These are phyloP conservation scores for Masnerella sp. DNA, from an alignment of 2,888 invertebrate species.

Conservation along the genomic window DNA sequence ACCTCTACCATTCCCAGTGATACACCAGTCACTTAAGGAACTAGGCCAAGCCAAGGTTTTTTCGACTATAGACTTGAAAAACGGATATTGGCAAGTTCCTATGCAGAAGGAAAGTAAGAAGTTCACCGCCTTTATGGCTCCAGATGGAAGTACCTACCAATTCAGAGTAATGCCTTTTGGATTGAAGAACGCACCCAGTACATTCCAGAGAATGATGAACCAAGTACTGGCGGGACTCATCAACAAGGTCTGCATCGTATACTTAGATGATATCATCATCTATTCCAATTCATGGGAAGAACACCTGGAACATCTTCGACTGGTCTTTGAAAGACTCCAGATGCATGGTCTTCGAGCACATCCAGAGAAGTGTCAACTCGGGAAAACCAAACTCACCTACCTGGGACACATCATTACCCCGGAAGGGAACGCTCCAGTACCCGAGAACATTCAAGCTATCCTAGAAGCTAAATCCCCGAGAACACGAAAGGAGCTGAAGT, in stretches of 20 bases:
- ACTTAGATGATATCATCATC: conserved; percentile 68
- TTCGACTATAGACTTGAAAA: conserved; percentile 65
- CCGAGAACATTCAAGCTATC: neutral
- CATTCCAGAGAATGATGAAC: conserved; percentile 67
- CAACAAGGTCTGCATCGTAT: conserved; percentile 65
- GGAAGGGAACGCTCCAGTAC: neutral
- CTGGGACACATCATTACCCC: neutral
- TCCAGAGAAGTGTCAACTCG: conserved; percentile 16
- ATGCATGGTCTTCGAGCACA: neutral
- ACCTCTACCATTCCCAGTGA: neutral
- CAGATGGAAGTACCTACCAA: conserved; percentile 63
- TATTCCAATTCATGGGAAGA: conserved; percentile 55
- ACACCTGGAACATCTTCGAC: conserved; percentile 57
- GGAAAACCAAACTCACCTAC: neutral
- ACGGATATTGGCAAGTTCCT: conserved; percentile 69
- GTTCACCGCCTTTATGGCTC: conserved; percentile 64
- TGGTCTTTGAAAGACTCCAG: conserved; percentile 58
- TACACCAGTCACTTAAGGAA: conserved; percentile 19
- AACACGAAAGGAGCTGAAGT: neutral
- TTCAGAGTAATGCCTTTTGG: conserved; percentile 68
- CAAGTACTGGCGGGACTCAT: conserved; percentile 61
- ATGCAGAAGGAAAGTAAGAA: conserved; percentile 56
- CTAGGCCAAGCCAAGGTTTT: conserved; percentile 63
- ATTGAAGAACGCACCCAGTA: conserved; percentile 63
- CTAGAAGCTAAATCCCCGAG: neutral